These are phyloP conservation scores for Hirundichthys speculiger DNA, from an alignment of 2,113 vertebrate genomes.

Conservation along the genomic window DNA sequence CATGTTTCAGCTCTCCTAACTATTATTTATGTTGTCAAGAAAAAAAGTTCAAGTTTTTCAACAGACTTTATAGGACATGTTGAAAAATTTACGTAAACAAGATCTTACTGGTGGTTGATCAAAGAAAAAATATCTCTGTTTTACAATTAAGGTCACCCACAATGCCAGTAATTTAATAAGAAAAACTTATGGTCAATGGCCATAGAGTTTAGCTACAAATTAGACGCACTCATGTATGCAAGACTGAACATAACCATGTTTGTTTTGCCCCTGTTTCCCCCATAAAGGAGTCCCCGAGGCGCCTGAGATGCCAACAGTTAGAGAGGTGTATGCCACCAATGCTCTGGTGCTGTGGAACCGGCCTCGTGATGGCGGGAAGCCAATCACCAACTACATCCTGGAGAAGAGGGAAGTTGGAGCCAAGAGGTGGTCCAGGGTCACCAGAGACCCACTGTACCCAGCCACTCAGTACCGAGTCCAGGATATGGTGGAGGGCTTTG, in stretches of 20 bases:
- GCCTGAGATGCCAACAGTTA: slow-evolving; percentile 90
- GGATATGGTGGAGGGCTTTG: slow-evolving; percentile 92
- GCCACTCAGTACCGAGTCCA: slow-evolving; percentile 91
- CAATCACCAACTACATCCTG: slow-evolving; percentile 94
- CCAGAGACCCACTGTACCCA: slow-evolving; percentile 91
- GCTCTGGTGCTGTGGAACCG: slow-evolving; percentile 92
- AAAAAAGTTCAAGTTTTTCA: too few relatives aligned
- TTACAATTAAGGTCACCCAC: too few relatives aligned
- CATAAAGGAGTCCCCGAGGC: slow-evolving; percentile 93
- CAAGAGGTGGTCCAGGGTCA: slow-evolving; percentile 90
- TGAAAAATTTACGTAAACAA: too few relatives aligned
- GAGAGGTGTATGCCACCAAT: slow-evolving; percentile 90
- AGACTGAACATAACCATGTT: background rate
- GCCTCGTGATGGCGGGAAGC: slow-evolving; percentile 95
- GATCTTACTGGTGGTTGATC: too few relatives aligned
- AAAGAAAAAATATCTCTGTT: too few relatives aligned
- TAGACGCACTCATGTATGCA: background rate
- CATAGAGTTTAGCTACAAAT: background rate
- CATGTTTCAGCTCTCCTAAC: background rate
- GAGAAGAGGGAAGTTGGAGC: slow-evolving; percentile 95
- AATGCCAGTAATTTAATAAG: too few relatives aligned
- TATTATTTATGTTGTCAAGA: background rate
- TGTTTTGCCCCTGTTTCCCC: background rate
- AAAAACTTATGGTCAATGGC: background rate
- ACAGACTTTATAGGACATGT: too few relatives aligned